Conservation (phyloP, 2,797 vertebrate species). For the Carcharodon carcharias region DNA sequence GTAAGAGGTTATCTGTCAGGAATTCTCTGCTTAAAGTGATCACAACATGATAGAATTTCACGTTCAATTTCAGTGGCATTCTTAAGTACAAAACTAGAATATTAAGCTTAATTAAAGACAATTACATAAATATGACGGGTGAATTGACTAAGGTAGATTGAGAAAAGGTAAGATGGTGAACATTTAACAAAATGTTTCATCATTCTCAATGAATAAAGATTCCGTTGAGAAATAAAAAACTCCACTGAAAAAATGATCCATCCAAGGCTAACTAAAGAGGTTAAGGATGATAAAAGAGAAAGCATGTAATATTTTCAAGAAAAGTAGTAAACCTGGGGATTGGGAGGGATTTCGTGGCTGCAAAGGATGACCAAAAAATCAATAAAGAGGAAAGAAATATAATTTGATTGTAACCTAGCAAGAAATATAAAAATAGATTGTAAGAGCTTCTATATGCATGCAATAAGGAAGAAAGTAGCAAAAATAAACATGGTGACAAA, state of each 20-base stretch:
- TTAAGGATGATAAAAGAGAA: neutral
- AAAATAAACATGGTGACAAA: neutral
- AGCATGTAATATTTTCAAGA: neutral
- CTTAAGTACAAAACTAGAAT: neutral
- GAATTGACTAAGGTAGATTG: neutral
- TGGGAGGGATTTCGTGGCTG: neutral
- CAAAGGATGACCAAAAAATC: neutral
- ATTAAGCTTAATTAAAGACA: neutral
- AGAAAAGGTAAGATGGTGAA: neutral
- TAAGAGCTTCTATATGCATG: neutral
- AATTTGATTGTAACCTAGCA: too few relatives aligned
- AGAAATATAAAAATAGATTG: too few relatives aligned
- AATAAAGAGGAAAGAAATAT: too few relatives aligned
- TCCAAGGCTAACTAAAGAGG: neutral
- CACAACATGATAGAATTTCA: too few relatives aligned
- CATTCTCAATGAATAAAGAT: neutral
- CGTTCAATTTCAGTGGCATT: neutral
- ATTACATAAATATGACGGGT: neutral
- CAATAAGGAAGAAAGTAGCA: neutral
- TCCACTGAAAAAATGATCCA: neutral
- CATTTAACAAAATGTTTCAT: neutral
- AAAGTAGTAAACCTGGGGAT: neutral
- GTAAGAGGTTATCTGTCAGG: too few relatives aligned
- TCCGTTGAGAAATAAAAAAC: neutral
- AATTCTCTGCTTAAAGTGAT: too few relatives aligned